Base-by-base conservation (phyloP, 1,140 invertebrate species). In the Maconellicoccus hirsutus region DNA sequence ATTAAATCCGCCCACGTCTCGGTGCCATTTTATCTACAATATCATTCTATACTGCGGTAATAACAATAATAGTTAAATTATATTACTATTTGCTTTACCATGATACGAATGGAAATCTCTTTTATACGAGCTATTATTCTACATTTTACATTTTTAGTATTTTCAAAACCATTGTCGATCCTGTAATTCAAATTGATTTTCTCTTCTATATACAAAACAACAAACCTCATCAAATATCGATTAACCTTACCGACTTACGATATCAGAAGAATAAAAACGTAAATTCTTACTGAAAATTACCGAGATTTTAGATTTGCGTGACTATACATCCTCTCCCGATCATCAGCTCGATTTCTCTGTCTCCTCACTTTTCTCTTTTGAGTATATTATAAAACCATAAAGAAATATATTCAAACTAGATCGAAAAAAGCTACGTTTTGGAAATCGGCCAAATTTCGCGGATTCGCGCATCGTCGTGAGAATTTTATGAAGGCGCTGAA, bases 11-110 rank as follows among this genome's bases (percentile, higher is more conserved):
- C 42, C 42, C 16, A 52, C 42, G 16, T 16, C 2, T 52, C n/a
- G n/a, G 2, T 52, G 42, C 42, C 42, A 52, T 52, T 52, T 52
- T 52, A 52, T 52, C 42, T 52, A 19, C 42, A 19, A 14, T 52
- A 52, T 52, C 42, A 52, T 52, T 52, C 42, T 14, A 52, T 19
- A 14, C 6, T 12, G 2, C 6, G 42, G 42, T 52, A 52, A 52
- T 52, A 52, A 52, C 42, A 52, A 52, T 52, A 52, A 52, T 52
- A 52, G 42, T 52, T 52, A 52, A 52, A 52, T 52, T 52, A 8
- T 52, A 52, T 16, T 52, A 52, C 42, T 52, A 52, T 52, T 52
- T 52, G 42, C 42, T 16, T 52, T 52, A 52, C 6, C 42, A 14
- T 3, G 42, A 3, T 16, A 52, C 6, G 2, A 16, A 16, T 16